phyloP scores from a whole-genome alignment of 2,888 invertebrate species.

The Bruchidius siliquastri region DNA sequence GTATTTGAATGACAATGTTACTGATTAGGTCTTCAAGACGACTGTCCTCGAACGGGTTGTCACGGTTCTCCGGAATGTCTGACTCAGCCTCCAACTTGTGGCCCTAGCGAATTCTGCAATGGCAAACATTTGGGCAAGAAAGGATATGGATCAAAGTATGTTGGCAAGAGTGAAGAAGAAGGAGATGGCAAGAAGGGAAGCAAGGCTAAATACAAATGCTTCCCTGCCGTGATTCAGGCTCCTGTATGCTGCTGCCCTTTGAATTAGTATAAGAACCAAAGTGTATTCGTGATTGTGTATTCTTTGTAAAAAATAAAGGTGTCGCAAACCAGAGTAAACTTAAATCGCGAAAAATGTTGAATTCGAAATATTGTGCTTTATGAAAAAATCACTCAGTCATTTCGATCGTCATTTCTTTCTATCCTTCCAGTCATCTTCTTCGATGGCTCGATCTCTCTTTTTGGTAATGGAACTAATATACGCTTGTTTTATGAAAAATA shows the following conservation, averaged over 20 bases:
- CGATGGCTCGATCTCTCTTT: no score
- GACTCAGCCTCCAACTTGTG: slow-evolving; percentile 51
- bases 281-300: background rate
- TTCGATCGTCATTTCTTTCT: no score
- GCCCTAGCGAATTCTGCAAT: slow-evolving; percentile 43
- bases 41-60: slow-evolving; percentile 54
- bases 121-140: slow-evolving; percentile 40
- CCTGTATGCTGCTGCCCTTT: slow-evolving; percentile 18
- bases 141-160: slow-evolving; percentile 19
- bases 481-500: no score
- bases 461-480: no score
- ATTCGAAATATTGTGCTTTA: no score
- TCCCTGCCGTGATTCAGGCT: slow-evolving; percentile 24
- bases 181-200: slow-evolving; percentile 8
- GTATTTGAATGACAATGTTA: no score
- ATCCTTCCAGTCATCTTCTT: no score
- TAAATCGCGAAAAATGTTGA: no score
- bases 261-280: background rate
- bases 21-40: slow-evolving; percentile 52
- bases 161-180: slow-evolving; percentile 8
- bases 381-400: no score
- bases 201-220: slow-evolving; percentile 27
- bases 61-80: slow-evolving; percentile 50
- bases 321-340: no score
- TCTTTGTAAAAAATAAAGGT: background rate